Conservation (phyloP, 2,888 invertebrate species). For the Arenicola marina region DNA sequence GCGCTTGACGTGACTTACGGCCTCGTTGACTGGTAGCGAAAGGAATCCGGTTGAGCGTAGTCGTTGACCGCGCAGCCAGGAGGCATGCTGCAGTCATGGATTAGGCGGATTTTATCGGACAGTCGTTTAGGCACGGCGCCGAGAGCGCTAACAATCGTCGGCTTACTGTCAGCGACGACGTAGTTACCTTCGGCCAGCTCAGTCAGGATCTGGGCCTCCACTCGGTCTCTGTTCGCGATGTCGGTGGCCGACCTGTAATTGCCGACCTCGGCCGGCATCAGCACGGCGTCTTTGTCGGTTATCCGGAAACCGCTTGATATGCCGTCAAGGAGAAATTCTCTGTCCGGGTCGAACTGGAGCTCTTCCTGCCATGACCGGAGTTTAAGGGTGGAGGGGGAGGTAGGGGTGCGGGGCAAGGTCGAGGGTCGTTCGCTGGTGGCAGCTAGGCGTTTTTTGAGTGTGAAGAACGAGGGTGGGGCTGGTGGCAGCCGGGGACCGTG, state of each 20-base stretch:
- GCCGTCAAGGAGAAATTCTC: neutral
- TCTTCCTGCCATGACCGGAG: neutral
- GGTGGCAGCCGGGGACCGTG: neutral
- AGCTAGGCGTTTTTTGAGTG: too few species aligned
- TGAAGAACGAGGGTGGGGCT: too few species aligned
- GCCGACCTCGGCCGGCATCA: neutral
- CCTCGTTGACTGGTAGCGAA: neutral
- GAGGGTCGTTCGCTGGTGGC: too few species aligned
- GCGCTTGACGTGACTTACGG: neutral
- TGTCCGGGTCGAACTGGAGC: neutral
- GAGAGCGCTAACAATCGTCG: neutral
- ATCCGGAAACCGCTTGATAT: neutral
- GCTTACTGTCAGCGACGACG: neutral
- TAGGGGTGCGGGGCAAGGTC: too few species aligned
- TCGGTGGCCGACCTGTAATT: neutral
- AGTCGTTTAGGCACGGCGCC: neutral
- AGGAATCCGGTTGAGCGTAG: neutral
- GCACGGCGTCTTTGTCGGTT: neutral
- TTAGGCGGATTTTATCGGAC: neutral
- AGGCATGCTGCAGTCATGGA: neutral
- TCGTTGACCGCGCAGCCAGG: neutral
- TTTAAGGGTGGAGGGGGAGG: neutral
- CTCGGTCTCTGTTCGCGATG: neutral
- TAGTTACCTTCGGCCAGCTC: neutral
- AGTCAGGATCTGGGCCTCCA: neutral